phyloP scores from a whole-genome alignment of 2,797 vertebrate species.

The Sebastes umbrosus region DNA sequence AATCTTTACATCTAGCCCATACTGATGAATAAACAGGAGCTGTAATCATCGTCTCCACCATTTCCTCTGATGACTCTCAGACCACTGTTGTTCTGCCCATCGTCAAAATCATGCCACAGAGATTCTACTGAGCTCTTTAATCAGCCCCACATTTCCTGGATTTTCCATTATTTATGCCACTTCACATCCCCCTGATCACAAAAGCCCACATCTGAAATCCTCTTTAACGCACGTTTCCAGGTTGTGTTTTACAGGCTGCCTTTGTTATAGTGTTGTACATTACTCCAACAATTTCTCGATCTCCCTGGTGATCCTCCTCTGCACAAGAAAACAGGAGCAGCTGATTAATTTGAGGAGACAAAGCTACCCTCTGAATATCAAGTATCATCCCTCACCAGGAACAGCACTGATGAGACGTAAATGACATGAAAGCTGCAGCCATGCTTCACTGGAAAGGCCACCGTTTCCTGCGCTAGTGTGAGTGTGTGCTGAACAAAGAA shows the following conservation, averaged over 20 bases:
- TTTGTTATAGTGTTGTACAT: slow-evolving; percentile 64
- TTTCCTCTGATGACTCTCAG: slow-evolving; percentile 29
- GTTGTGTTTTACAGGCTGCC: slow-evolving; percentile 55
- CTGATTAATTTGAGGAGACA: slow-evolving; percentile 79
- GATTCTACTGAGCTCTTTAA: slow-evolving; percentile 26
- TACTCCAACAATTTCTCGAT: slow-evolving; percentile 64
- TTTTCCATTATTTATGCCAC: slow-evolving; percentile 40
- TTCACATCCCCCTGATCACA: slow-evolving; percentile 38
- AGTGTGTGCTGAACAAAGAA: slow-evolving; percentile 39
- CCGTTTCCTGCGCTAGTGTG: slow-evolving; percentile 21
- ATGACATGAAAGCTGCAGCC: slow-evolving; percentile 67
- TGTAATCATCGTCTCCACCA: not conserved
- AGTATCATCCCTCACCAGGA: slow-evolving; percentile 69
- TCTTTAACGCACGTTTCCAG: slow-evolving; percentile 34
- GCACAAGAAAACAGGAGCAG: slow-evolving; percentile 55
- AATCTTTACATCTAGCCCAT: slow-evolving; percentile 15
- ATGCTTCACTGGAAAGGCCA: slow-evolving; percentile 61
- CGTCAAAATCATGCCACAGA: slow-evolving; percentile 18
- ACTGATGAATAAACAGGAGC: slow-evolving; percentile 12
- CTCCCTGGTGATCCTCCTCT: slow-evolving; percentile 65
- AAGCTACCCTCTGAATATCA: slow-evolving; percentile 77
- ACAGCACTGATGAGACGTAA: slow-evolving; percentile 68
- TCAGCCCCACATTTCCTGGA: slow-evolving; percentile 12
- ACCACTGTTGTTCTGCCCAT: slow-evolving; percentile 12
- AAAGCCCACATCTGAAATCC: slow-evolving; percentile 50